Base-by-base conservation (phyloP, 2,797 vertebrate species). In the Furcifer pardalis region DNA sequence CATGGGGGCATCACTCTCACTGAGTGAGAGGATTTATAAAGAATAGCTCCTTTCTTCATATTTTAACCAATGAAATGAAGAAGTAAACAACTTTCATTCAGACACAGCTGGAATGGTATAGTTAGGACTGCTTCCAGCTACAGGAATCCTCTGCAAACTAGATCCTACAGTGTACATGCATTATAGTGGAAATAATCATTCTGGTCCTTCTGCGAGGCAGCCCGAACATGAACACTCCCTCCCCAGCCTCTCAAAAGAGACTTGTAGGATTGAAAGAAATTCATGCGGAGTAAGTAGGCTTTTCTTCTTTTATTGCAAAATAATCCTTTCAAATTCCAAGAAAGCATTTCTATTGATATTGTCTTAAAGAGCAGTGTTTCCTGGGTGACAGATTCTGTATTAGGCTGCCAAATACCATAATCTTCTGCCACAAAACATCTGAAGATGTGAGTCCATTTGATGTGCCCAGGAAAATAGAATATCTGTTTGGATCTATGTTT, bases 301-400 rank as follows among this genome's bases (percentile, higher is more conserved):
- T 84, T 84, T 52, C 78, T 30, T 78, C 75, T 87, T 80, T 84
- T 79, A 76, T 87, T 84, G 44, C 77, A 80, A 62, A 87, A 71
- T 84, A 87, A 87, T 81, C 72, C 65, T 35, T 60, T 79, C 81
- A 84, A 71, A 84, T 84, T 84, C 79, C 46, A 65, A 42, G 56
- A 49, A 86, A 77, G 56, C 52, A 81, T 87, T 87, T 84, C 86
- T 87, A 52, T 62, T 81, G 86, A 84, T 81, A 82, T 71, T 84
- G 69, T 63, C 77, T 81, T 84, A 84, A 46, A 37, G 60, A 10
- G 1, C 15, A 87, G 56, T 72, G 72, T 81, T 84, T 81, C 78
- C 66, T 87, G 59, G 78, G 73, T 77, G 82, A 84, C 73, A 81
- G 68, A 44, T 74, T 81, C 77, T 19, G 23, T 44, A 72, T 73